phyloP scores from a whole-genome alignment of 2,888 invertebrate genomes.

The Toxonevra muliebris region DNA sequence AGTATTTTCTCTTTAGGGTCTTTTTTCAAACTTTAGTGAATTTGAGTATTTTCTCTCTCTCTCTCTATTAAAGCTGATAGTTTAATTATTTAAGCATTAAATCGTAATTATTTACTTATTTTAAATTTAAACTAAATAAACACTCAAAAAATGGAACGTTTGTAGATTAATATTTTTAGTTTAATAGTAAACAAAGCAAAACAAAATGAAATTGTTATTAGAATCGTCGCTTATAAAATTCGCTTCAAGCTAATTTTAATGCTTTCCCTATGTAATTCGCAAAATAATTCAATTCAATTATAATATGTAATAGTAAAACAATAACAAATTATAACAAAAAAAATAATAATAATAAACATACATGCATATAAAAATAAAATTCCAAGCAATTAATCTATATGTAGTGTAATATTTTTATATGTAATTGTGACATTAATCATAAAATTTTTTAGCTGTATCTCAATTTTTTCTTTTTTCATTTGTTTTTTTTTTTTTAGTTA shows the following conservation, averaged over 20 bases:
- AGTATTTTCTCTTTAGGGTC: too few species aligned
- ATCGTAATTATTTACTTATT: background rate
- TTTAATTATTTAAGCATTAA: too few species aligned
- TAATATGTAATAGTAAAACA: background rate
- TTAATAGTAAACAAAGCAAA: too few species aligned
- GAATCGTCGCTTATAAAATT: background rate
- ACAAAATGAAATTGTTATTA: background rate
- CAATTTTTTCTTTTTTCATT: too few species aligned
- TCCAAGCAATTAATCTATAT: background rate
- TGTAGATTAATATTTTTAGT: too few species aligned
- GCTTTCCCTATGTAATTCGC: background rate
- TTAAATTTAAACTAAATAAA: too few species aligned
- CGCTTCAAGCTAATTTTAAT: background rate
- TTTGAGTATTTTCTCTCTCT: too few species aligned
- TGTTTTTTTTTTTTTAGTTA: background rate
- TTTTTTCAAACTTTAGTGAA: too few species aligned
- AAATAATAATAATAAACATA: background rate
- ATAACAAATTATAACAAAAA: background rate
- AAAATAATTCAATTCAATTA: background rate
- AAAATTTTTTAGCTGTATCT: background rate
- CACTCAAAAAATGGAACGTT: too few species aligned
- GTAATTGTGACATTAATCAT: background rate
- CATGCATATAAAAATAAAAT: background rate
- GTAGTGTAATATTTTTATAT: slow-evolving; percentile 9
- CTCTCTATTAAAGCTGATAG: too few species aligned